Percentiles rank a stretch among this genome's conserved stretches.
These are phyloP conservation scores for Phrixothrix hirtus DNA, from an alignment of 2,888 invertebrate species.

Conservation along the genomic window DNA sequence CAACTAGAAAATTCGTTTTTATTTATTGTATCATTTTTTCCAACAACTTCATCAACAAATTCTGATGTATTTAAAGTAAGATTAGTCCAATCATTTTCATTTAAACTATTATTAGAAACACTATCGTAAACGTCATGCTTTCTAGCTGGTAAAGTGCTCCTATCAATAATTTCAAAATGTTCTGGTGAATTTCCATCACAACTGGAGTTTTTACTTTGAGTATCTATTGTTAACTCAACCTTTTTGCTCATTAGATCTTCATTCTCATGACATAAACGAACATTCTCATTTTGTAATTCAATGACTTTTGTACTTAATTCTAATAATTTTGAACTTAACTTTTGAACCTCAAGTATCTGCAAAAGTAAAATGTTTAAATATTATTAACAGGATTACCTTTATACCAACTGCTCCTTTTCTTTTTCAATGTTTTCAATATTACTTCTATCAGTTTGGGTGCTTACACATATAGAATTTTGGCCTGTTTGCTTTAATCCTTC, in stretches of 20 bases:
- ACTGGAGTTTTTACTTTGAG: constrained; percentile 41
- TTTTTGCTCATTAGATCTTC: constrained; percentile 35
- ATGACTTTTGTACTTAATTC: constrained; percentile 50
- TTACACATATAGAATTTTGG: constrained; percentile 48
- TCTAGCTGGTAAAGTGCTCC: constrained; percentile 32
- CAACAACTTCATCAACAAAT: constrained; percentile 10
- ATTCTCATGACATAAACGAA: constrained; percentile 48
- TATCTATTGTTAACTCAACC: constrained; percentile 14
- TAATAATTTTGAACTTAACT: constrained; percentile 50
- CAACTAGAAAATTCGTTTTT: constrained; percentile 2
- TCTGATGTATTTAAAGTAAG: constrained; percentile 37
- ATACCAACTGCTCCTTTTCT: constrained; percentile 8
- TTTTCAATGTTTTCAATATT: constrained; percentile 7
- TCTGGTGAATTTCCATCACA: constrained; percentile 64
- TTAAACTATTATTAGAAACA: constrained; percentile 50
- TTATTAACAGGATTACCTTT: no score
- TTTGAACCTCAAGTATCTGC: constrained; percentile 32
- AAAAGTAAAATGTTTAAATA: no score
- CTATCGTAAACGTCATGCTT: constrained; percentile 47
- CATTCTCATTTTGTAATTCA: constrained; percentile 53
- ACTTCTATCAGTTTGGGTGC: constrained; percentile 62
- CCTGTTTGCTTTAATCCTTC: constrained; percentile 61
- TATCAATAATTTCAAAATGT: constrained; percentile 67
- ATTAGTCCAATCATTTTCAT: constrained; percentile 56
- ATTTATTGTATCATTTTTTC: background rate